A percentile compares a stretch with the other conserved stretches of the same genome.
These are phyloP conservation scores for Catalaphyllia jardinei DNA, from an alignment of 64 coral and sea anemone genomes.

Conservation along the genomic window DNA sequence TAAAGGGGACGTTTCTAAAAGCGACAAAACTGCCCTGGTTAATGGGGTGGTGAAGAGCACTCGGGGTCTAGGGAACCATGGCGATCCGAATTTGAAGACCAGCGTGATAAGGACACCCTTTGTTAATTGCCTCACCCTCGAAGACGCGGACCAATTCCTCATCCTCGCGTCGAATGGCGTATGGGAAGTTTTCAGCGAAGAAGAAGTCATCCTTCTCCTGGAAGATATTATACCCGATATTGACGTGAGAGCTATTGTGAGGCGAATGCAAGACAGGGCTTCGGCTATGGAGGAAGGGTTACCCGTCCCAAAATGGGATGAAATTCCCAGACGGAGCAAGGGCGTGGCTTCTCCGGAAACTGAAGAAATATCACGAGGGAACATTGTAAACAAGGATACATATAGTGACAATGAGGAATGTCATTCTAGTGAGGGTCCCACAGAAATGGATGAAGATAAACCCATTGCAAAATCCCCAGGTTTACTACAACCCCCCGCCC, in stretches of 20 bases:
- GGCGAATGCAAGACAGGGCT: slow-evolving; percentile 49
- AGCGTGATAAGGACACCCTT: slow-evolving; percentile 77
- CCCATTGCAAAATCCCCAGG: not conserved
- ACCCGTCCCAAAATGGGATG: slow-evolving; percentile 2
- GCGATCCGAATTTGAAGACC: slow-evolving; percentile 78
- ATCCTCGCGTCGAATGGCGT: slow-evolving; percentile 86
- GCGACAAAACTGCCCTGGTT: slow-evolving; percentile 79
- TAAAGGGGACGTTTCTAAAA: slow-evolving; percentile 70
- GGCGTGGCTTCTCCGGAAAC: not conserved
- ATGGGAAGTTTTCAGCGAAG: slow-evolving; percentile 93
- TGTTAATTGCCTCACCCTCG: slow-evolving; percentile 69
- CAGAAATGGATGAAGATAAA: slow-evolving; percentile 16
- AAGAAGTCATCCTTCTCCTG: slow-evolving; percentile 83
- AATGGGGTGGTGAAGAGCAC: slow-evolving; percentile 85
- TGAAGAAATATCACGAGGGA: not conserved
- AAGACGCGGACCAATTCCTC: slow-evolving; percentile 80
- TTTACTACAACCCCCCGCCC: not conserved
- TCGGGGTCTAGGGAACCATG: slow-evolving; percentile 93
- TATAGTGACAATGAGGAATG: not conserved
- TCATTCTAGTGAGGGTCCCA: not conserved
- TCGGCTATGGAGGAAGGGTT: not conserved
- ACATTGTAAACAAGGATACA: not conserved
- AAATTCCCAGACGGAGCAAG: slow-evolving; percentile 40
- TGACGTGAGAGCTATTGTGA: slow-evolving; percentile 76
- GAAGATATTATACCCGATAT: slow-evolving; percentile 90